Conservation (phyloP, 2,888 invertebrate genomes). For the Diloba caeruleocephala region DNA sequence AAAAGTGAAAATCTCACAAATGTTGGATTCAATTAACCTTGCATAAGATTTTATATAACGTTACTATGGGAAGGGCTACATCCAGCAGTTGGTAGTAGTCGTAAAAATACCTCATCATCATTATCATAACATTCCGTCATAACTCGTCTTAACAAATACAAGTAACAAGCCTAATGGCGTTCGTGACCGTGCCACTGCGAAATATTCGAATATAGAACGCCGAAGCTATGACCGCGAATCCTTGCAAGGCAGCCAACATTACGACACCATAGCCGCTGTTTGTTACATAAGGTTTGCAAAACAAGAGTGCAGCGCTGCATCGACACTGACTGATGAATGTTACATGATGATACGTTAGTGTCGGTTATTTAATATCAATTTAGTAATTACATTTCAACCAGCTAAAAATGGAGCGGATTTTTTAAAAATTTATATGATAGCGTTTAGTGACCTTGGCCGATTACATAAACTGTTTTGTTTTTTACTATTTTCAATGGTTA, state of each 20-base stretch:
- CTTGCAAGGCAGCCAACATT: slow-evolving; percentile 64
- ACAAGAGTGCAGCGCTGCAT: slow-evolving; percentile 40
- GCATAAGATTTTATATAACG: too few species aligned
- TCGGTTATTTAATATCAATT: slow-evolving; percentile 17
- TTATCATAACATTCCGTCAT: too few species aligned
- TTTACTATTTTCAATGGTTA: too few species aligned
- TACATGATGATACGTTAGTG: slow-evolving; percentile 17
- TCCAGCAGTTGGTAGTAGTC: too few species aligned
- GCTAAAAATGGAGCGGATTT: neutral
- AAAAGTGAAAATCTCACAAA: too few species aligned
- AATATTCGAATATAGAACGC: slow-evolving; percentile 54
- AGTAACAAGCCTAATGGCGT: slow-evolving; percentile 42
- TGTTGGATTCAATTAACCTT: too few species aligned
- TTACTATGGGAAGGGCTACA: too few species aligned
- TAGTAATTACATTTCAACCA: slow-evolving; percentile 1
- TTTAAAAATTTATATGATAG: neutral
- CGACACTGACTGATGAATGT: slow-evolving; percentile 25
- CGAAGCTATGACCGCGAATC: slow-evolving; percentile 62
- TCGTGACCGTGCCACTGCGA: slow-evolving; percentile 51
- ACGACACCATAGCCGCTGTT: slow-evolving; percentile 54
- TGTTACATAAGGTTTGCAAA: slow-evolving; percentile 60
- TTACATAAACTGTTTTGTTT: too few species aligned
- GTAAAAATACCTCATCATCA: too few species aligned
- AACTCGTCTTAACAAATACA: too few species aligned
- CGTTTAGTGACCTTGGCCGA: too few species aligned